Evolutionary conservation across 1,140 invertebrate genomes (phyloP), one percentile per base, ranked within the genome.

Genomic region (Ceratina japonica): DNA sequence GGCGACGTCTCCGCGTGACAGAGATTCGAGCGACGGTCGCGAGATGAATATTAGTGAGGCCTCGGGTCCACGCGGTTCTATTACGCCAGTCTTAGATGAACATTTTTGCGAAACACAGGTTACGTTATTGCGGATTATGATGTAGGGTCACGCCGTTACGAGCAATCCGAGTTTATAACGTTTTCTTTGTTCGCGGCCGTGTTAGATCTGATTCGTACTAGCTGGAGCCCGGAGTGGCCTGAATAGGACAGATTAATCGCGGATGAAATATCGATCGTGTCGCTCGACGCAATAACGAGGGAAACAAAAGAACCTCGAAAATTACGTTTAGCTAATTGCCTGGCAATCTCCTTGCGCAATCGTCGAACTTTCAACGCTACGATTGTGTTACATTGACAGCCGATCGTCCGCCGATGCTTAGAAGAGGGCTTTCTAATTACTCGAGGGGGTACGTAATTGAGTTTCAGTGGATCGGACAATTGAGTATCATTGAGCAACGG

Each of bases 301-400:
- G 27, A 24, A 75, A 58, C 62, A 37, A 58, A 56, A 63, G 62
- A 27, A 22, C 31, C n/a, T 18, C 37, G 69, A 75, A 82, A 75
- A 84, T 71, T 75, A 70, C 80, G n/a, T 62, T 76, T 64, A 58
- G 65, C 16, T 84, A 82, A 82, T 82, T 75, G 80, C 24, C 18
- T 44, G 62, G 44, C 64, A 54, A 79, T 74, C 79, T 63, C 31
- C 22, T 84, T 84, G 65, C 58, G 65, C 63, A 81, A 79, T 69
- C 37, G 18, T 18, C 7, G 27, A 56, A 27, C 51, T 70, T 56
- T 56, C 24, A 69, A 56, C 51, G 66, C 16, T 69, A 54, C 51
- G n/a, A 69, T 69, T 70, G 27, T 56, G 51, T 31, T 56, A 15
- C 51, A 70, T 70, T 58, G 66, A 70, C 66, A 58, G 66, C 20